phyloP scores from a whole-genome alignment of 2,797 vertebrate species.

The Margarornis squamiger region DNA sequence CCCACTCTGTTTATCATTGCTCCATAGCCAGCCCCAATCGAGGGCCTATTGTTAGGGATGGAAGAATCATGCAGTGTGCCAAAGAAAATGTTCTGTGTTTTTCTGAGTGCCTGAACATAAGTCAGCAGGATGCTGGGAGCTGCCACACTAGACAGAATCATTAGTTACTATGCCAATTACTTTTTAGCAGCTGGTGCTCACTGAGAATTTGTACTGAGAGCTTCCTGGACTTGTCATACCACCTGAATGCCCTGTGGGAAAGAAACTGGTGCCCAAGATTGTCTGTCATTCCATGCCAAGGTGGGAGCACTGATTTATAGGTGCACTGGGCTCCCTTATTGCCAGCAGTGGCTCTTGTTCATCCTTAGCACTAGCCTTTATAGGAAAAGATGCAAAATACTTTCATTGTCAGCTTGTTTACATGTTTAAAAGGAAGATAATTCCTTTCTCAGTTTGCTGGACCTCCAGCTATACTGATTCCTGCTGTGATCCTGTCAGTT shows the following conservation, averaged over 20 bases:
- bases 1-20: slow-evolving; percentile 53
- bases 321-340: background rate
- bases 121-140: slow-evolving; percentile 46
- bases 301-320: background rate
- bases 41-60: slow-evolving; percentile 51
- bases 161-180: slow-evolving; percentile 26
- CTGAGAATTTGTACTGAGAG: background rate
- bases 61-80: slow-evolving; percentile 23
- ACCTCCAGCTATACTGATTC: background rate
- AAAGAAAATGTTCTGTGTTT: slow-evolving; percentile 60
- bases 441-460: background rate
- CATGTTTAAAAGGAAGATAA: background rate
- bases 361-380: background rate
- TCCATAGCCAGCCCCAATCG: slow-evolving; percentile 30
- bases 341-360: background rate
- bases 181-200: slow-evolving; percentile 37
- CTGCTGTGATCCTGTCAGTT: background rate
- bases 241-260: slow-evolving; percentile 1
- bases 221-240: background rate
- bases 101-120: slow-evolving; percentile 43
- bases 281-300: background rate
- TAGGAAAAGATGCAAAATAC: background rate
- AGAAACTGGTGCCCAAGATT: background rate
- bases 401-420: background rate
- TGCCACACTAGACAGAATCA: background rate